Conservation (phyloP, 2,888 invertebrate species). For the Coremacera marginata region DNA sequence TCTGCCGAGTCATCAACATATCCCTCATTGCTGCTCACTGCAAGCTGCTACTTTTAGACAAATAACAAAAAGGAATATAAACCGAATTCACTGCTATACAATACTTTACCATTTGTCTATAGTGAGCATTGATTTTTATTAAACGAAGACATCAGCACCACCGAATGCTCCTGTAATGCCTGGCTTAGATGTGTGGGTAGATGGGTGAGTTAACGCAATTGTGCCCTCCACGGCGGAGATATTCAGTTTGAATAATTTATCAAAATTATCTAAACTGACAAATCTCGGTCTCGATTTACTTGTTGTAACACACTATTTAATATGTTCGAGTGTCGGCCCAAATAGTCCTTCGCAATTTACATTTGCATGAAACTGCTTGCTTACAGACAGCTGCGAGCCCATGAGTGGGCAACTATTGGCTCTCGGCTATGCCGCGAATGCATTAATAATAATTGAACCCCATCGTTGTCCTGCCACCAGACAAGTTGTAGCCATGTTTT, state of each 20-base stretch:
- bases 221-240: too few relatives aligned
- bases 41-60: not conserved
- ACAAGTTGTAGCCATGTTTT: not conserved
- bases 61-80: too few relatives aligned
- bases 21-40: not conserved
- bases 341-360: not conserved
- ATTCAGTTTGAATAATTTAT: conserved; percentile 42
- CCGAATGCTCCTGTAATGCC: too few relatives aligned
- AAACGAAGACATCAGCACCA: too few relatives aligned
- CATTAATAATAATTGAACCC: not conserved
- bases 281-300: conserved; percentile 48
- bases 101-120: not conserved
- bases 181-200: too few relatives aligned
- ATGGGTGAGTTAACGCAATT: too few relatives aligned
- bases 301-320: conserved; percentile 33
- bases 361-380: not conserved
- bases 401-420: not conserved
- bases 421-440: not conserved
- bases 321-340: conserved; percentile 17
- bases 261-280: conserved; percentile 45
- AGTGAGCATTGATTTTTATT: too few relatives aligned
- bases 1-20: too few relatives aligned
- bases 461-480: not conserved
- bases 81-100: not conserved
- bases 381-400: not conserved